Percentiles rank a stretch among this genome's conserved stretches.
These are phyloP conservation scores for Lepus americanus DNA, from an alignment of 2,113 vertebrate species.

Conservation along the genomic window DNA sequence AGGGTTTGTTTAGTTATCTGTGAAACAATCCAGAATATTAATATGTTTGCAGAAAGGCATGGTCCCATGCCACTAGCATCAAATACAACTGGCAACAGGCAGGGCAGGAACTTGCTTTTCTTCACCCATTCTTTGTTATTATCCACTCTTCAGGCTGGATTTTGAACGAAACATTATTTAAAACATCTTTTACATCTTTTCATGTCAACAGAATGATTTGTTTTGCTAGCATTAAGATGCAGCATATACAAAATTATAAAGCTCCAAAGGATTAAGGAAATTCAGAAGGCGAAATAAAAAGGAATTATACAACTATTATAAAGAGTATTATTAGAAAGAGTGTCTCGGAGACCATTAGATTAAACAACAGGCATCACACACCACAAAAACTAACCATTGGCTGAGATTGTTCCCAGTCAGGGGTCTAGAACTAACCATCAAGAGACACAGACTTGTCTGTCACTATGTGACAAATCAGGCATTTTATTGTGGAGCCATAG, in stretches of 20 bases:
- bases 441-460: not conserved
- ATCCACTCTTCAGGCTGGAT: not conserved
- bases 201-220: not conserved
- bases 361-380: not conserved
- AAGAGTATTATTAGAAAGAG: not conserved
- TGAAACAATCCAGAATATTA: slow-evolving; percentile 9
- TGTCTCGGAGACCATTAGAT: not conserved
- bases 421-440: not conserved
- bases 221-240: not conserved
- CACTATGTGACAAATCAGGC: not conserved
- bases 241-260: slow-evolving; percentile 47
- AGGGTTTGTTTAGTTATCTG: not conserved
- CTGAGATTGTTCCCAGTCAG: not conserved
- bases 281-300: not conserved
- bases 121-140: not conserved
- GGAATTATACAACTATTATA: not conserved
- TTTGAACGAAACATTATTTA: not conserved
- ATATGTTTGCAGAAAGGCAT: not conserved
- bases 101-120: not conserved
- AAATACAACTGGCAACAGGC: not conserved
- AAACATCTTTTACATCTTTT: not conserved
- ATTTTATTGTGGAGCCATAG: not conserved
- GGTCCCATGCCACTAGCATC: not conserved
- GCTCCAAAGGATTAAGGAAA: not conserved
- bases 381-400: not conserved